phyloP scores from a whole-genome alignment of 2,888 invertebrate species.

The Eristalis pertinax region DNA sequence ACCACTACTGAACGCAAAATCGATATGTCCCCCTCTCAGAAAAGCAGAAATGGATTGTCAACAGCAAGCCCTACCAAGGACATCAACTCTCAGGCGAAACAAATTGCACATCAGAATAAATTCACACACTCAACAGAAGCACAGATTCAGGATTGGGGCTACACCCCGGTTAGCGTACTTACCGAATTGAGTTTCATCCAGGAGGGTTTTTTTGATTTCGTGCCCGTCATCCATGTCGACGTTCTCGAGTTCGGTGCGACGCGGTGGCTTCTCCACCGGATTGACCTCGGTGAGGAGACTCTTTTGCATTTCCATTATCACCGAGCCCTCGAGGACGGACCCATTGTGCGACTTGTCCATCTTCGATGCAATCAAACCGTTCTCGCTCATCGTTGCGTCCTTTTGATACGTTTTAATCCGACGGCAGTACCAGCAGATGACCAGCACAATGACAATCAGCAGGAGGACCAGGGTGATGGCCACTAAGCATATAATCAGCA shows the following conservation, averaged over 20 bases:
- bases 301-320: conserved; percentile 92
- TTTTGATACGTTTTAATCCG: conserved; percentile 83
- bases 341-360: conserved; percentile 85
- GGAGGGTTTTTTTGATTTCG: conserved; percentile 90
- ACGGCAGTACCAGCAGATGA: conserved; percentile 82
- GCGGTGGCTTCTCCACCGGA: conserved; percentile 91
- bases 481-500: conserved; percentile 82
- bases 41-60: no score
- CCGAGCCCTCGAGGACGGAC: conserved; percentile 88
- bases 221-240: conserved; percentile 91
- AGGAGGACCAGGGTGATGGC: conserved; percentile 83
- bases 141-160: no score
- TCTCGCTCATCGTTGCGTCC: conserved; percentile 80
- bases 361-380: conserved; percentile 80
- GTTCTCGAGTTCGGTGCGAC: conserved; percentile 88
- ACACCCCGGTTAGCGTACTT: conserved; percentile 78
- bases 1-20: no score
- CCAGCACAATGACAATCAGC: conserved; percentile 83
- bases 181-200: conserved; percentile 92
- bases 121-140: no score
- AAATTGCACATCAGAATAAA: no score
- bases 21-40: no score
- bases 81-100: no score
- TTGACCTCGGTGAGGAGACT: conserved; percentile 92
- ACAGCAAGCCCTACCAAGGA: no score